phyloP scores from a whole-genome alignment of 2,888 invertebrate species.

The Pocota personata region DNA sequence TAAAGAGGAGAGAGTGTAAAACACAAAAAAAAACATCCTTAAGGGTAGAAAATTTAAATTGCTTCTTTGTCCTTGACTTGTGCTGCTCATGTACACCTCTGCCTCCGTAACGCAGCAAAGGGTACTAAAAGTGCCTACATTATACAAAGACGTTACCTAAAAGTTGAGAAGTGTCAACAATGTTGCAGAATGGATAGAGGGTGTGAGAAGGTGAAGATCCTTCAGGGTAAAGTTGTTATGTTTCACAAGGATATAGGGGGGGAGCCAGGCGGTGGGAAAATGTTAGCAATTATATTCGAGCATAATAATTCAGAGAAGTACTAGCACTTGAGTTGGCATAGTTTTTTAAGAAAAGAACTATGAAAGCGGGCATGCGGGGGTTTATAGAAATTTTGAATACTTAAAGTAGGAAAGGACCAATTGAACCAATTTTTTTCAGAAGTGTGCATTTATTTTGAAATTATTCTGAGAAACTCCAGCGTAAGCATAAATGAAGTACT shows the following conservation, averaged over 20 bases:
- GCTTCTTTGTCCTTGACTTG: constrained; percentile 73
- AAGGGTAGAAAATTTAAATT: constrained; percentile 66
- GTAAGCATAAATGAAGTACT: background rate
- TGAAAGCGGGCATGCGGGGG: background rate
- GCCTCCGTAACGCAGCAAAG: constrained; percentile 12
- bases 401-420: constrained; percentile 12
- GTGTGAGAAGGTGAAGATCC: constrained; percentile 62
- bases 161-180: constrained; percentile 67
- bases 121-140: background rate
- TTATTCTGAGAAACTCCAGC: constrained; percentile 7
- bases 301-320: constrained; percentile 64
- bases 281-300: constrained; percentile 69
- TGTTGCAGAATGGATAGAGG: constrained; percentile 3
- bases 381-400: background rate
- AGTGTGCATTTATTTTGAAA: constrained; percentile 34
- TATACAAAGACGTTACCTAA: constrained; percentile 65
- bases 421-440: constrained; percentile 47
- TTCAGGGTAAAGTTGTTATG: constrained; percentile 47
- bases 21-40: constrained; percentile 61
- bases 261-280: constrained; percentile 21
- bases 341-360: constrained; percentile 41
- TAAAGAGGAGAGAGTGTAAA: background rate
- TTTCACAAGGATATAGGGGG: background rate
- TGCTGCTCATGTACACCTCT: constrained; percentile 53
- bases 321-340: constrained; percentile 63